phyloP scores from a whole-genome alignment of 2,888 invertebrate species.

The Pasiphila rectangulata region DNA sequence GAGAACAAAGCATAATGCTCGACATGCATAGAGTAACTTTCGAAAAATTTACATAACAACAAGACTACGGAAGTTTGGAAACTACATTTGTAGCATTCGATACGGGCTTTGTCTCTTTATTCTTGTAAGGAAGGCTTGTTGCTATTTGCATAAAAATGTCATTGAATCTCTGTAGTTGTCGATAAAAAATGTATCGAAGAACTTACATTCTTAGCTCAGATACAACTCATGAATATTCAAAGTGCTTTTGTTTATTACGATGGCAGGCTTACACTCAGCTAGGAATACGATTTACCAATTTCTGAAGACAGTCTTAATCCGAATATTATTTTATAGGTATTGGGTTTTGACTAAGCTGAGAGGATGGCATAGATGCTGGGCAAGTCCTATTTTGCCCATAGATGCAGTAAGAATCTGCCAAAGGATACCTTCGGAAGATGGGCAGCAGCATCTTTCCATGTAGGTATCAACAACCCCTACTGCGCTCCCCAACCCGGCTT shows the following conservation, averaged over 20 bases:
- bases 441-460: too few relatives aligned
- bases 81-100: slow-evolving; percentile 54
- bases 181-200: slow-evolving; percentile 34
- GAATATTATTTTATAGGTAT: too few relatives aligned
- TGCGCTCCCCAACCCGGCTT: too few relatives aligned
- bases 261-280: too few relatives aligned
- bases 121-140: slow-evolving; percentile 22
- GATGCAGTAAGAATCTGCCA: too few relatives aligned
- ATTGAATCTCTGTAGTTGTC: slow-evolving; percentile 40
- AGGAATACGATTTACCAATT: too few relatives aligned
- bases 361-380: too few relatives aligned
- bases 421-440: too few relatives aligned
- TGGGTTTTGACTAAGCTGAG: too few relatives aligned
- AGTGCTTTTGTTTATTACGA: background rate
- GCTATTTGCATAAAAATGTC: slow-evolving; percentile 60
- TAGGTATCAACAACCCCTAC: too few relatives aligned
- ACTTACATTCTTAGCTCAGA: slow-evolving; percentile 12
- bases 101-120: slow-evolving; percentile 47
- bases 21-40: slow-evolving; percentile 46
- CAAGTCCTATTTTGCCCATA: too few relatives aligned
- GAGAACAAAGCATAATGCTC: background rate
- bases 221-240: slow-evolving; percentile 15
- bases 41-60: slow-evolving; percentile 69
- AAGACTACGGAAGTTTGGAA: slow-evolving; percentile 44
- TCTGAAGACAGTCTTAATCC: too few relatives aligned